Evolutionary conservation across 2,797 vertebrate species (phyloP).

Genomic region (Sebastes melanostomus): DNA sequence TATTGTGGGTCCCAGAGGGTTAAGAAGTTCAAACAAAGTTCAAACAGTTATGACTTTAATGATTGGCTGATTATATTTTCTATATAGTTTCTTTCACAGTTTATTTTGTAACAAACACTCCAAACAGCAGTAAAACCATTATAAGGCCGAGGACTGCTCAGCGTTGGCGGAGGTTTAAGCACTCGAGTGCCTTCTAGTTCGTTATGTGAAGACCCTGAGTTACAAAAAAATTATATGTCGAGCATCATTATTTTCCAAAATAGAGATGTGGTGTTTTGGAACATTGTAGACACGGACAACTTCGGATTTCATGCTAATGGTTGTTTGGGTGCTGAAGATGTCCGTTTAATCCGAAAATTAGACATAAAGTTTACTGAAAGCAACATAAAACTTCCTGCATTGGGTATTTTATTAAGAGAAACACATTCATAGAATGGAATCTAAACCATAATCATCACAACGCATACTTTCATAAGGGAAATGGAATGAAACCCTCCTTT

Average conservation of each 20-base stretch:
- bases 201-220: neutral
- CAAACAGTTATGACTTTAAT: neutral
- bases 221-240: neutral
- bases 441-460: neutral
- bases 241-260: constrained; percentile 11
- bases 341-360: neutral
- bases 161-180: neutral
- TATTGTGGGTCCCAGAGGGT: no score
- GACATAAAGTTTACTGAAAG: neutral
- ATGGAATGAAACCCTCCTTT: neutral
- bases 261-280: neutral
- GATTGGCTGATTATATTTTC: neutral
- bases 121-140: neutral
- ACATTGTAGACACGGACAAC: neutral
- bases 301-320: neutral
- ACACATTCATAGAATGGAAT: neutral
- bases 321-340: neutral
- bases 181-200: neutral
- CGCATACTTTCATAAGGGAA: neutral
- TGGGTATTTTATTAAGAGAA: neutral
- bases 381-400: neutral
- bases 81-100: neutral
- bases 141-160: no score
- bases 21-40: no score
- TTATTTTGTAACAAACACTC: neutral